phyloP scores from a whole-genome alignment of 2,797 vertebrate species.

The Enteromius radiatus region DNA sequence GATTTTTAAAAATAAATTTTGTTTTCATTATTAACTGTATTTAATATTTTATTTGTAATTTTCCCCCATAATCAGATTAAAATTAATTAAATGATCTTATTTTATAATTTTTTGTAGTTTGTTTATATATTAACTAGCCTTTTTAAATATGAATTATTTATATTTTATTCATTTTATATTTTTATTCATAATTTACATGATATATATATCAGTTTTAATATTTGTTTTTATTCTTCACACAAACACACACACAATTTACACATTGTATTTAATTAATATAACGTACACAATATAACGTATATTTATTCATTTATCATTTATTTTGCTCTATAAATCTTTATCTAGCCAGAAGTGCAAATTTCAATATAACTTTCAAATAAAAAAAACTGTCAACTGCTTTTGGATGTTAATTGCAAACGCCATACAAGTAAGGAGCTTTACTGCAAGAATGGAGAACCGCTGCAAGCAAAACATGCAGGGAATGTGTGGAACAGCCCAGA shows the following conservation, averaged over 20 bases:
- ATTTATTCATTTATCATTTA: neutral
- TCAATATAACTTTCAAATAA: too few relatives aligned
- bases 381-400: neutral
- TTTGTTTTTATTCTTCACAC: too few relatives aligned
- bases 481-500: neutral
- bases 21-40: too few relatives aligned
- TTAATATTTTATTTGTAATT: neutral
- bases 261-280: too few relatives aligned
- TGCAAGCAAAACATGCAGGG: neutral
- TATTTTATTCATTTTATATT: too few relatives aligned
- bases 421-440: neutral
- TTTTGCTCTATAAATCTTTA: neutral
- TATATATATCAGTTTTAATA: too few relatives aligned
- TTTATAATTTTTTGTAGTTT: neutral
- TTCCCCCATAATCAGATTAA: neutral
- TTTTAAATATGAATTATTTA: neutral
- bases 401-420: neutral
- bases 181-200: too few relatives aligned
- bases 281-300: too few relatives aligned
- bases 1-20: too few relatives aligned
- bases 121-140: neutral
- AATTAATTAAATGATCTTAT: neutral
- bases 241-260: too few relatives aligned
- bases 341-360: neutral
- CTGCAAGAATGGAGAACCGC: neutral